phyloP scores from a whole-genome alignment of 2,888 invertebrate species.

The Drosophila neonasuta region DNA sequence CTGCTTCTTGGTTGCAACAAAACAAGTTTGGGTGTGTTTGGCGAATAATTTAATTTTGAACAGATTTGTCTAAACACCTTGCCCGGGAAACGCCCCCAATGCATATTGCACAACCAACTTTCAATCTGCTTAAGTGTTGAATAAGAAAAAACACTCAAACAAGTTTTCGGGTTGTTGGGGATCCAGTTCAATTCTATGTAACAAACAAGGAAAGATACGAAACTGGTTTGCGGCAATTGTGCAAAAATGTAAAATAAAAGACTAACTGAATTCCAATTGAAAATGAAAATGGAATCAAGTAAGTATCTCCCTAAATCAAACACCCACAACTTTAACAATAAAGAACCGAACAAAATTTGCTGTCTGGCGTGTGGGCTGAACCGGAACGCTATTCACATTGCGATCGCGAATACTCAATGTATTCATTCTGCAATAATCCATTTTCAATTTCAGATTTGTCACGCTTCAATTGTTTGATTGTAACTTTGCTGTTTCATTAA shows the following conservation, averaged over 20 bases:
- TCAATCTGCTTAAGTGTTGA: conserved; percentile 43
- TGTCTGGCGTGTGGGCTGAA: conserved; percentile 33
- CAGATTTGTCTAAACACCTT: conserved; percentile 69
- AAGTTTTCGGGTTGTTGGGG: conserved; percentile 50
- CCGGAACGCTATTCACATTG: conserved; percentile 54
- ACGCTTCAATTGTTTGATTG: conserved; percentile 52
- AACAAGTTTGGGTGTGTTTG: conserved; percentile 33
- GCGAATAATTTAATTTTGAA: conserved; percentile 52
- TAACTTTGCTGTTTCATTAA: conserved; percentile 44
- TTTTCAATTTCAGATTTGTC: conserved; percentile 28
- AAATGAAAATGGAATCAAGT: conserved; percentile 60
- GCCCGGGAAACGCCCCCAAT: conserved; percentile 60
- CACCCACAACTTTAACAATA: conserved; percentile 10
- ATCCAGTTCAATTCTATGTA: conserved; percentile 62
- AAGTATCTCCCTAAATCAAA: conserved; percentile 20
- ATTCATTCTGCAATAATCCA: conserved; percentile 16
- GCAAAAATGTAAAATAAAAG: conserved; percentile 46
- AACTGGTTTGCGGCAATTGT: conserved; percentile 69
- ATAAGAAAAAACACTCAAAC: conserved; percentile 53
- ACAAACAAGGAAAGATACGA: conserved; percentile 71
- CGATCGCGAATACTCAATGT: conserved; percentile 1
- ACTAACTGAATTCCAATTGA: conserved; percentile 56
- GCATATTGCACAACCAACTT: conserved; percentile 67
- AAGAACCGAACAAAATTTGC: conserved; percentile 35
- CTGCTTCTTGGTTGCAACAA: conserved; percentile 7